These are phyloP conservation scores for Mycteria americana DNA, from an alignment of 2,797 vertebrate species.

Conservation along the genomic window DNA sequence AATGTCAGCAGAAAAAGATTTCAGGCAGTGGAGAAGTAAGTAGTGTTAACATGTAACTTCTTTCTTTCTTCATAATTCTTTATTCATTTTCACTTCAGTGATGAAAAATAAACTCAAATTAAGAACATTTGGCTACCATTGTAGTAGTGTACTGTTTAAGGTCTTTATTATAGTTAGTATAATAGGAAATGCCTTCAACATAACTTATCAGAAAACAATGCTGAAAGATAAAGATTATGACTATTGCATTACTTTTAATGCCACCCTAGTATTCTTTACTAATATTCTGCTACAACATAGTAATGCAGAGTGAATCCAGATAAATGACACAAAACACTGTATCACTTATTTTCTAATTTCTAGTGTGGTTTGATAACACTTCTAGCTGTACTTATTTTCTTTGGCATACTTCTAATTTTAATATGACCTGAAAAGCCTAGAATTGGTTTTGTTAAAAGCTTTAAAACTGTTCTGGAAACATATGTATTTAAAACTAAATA, in stretches of 20 bases:
- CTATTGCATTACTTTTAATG: not conserved
- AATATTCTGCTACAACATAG: not conserved
- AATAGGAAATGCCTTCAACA: not conserved
- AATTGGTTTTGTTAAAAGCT: not conserved
- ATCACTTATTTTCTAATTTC: not conserved
- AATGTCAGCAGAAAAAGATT: conserved; percentile 72
- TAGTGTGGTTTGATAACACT: not conserved
- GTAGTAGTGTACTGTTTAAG: not conserved
- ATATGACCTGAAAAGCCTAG: not conserved
- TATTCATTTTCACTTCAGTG: not conserved
- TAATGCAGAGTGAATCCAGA: not conserved
- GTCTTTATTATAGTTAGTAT: not conserved
- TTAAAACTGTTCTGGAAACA: not conserved
- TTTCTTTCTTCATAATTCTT: not conserved
- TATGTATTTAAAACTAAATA: not conserved
- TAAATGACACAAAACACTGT: not conserved
- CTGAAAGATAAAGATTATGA: not conserved
- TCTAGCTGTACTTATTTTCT: not conserved
- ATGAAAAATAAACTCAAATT: not conserved
- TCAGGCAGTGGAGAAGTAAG: conserved; percentile 73
- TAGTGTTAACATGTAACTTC: not conserved
- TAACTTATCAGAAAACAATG: not conserved
- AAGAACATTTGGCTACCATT: not conserved
- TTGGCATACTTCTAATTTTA: not conserved
- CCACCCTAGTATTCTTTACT: not conserved